Percentiles rank a stretch among this genome's conserved stretches.
Conservation (phyloP, 2,888 invertebrate species). For the Tetanocera ferruginea region DNA sequence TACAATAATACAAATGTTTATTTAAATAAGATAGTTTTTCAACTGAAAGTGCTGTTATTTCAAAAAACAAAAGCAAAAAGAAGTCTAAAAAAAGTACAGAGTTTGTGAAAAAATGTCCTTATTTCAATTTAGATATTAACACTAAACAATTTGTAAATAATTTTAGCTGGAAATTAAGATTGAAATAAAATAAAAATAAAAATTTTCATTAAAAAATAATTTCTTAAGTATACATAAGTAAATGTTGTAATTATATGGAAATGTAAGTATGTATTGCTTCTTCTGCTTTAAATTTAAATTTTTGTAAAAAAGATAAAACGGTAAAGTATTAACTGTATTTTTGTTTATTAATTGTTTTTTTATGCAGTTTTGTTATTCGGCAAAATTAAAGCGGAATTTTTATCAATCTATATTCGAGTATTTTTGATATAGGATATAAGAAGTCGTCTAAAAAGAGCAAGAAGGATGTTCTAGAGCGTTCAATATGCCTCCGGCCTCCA, state of each 20-base stretch:
- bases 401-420: not conserved
- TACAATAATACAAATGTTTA: not conserved
- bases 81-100: not conserved
- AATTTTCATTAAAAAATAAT: not conserved
- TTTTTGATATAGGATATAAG: not conserved
- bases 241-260: not conserved
- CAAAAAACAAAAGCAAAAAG: not conserved
- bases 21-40: not conserved
- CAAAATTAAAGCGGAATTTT: not conserved
- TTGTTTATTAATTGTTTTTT: not conserved
- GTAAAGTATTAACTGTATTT: too few species aligned
- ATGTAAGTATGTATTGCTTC: not conserved
- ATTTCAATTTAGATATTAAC: not conserved
- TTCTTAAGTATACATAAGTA: not conserved
- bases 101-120: not conserved
- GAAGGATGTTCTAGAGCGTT: too few species aligned
- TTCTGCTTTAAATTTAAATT: not conserved
- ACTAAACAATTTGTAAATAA: constrained; percentile 22
- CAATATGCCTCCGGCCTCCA: too few species aligned
- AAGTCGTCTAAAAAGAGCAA: not conserved
- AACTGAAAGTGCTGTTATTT: not conserved
- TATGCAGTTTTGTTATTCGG: not conserved
- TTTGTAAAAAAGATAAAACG: too few species aligned
- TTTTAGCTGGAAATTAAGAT: constrained; percentile 17
- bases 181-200: constrained; percentile 3